These are phyloP conservation scores for Drosophila pachea DNA, from an alignment of 1,140 invertebrate species.

Conservation along the genomic window DNA sequence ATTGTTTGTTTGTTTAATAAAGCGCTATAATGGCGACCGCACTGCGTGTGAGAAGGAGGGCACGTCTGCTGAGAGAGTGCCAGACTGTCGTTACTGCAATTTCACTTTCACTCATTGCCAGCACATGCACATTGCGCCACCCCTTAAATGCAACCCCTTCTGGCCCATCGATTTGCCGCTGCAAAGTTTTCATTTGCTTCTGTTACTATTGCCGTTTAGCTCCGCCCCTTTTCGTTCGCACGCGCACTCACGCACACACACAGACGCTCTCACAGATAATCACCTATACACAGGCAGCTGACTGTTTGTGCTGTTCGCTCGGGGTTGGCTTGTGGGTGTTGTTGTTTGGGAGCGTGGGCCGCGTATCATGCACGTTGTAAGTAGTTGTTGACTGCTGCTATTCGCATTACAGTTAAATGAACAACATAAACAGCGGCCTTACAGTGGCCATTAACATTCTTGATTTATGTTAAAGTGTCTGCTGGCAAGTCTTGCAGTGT, in stretches of 20 bases:
- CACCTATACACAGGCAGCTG: conserved; percentile 52
- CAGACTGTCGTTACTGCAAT: conserved; percentile 9
- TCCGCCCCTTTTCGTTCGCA: conserved; percentile 29
- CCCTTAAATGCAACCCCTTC: conserved; percentile 30
- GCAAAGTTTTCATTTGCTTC: conserved; percentile 35
- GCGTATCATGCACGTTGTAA: neutral
- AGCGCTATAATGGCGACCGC: conserved; percentile 40
- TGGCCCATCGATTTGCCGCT: neutral
- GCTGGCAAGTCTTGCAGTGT: neutral
- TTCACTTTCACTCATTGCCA: conserved; percentile 14
- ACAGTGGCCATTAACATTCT: conserved; percentile 14
- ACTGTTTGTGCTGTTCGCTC: neutral
- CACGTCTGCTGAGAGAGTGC: conserved; percentile 3
- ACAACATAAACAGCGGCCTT: conserved; percentile 1
- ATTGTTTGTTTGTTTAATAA: conserved; percentile 46
- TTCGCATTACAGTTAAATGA: conserved; percentile 18
- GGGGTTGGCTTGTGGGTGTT: conserved; percentile 35
- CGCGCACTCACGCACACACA: conserved; percentile 10
- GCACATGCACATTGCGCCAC: neutral
- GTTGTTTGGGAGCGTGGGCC: neutral
- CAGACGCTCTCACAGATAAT: conserved; percentile 62
- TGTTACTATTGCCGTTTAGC: conserved; percentile 16
- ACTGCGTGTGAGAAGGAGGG: conserved; percentile 12
- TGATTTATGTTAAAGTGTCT: conserved; percentile 13
- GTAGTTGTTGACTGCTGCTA: conserved; percentile 5